These are phyloP conservation scores for Xylota sylvarum DNA, from an alignment of 2,888 invertebrate species.

Conservation along the genomic window DNA sequence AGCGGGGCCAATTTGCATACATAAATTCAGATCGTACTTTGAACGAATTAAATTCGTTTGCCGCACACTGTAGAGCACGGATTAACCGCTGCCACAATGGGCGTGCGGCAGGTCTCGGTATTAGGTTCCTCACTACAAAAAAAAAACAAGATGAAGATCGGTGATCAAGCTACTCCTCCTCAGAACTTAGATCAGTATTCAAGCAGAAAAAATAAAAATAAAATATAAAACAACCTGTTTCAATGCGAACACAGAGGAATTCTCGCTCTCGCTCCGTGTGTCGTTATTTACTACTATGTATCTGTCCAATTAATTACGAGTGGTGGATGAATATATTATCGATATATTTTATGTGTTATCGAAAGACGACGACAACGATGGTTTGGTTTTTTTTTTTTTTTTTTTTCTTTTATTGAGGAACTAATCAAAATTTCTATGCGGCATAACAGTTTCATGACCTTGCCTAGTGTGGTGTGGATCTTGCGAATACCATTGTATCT, in stretches of 20 bases:
- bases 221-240: slow-evolving; percentile 65
- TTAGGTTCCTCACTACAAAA: neutral
- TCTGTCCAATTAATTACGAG: slow-evolving; percentile 73
- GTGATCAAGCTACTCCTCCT: slow-evolving; percentile 15
- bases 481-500: slow-evolving; percentile 36
- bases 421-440: slow-evolving; percentile 66
- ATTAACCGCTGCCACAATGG: slow-evolving; percentile 44
- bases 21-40: slow-evolving; percentile 48
- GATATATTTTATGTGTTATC: slow-evolving; percentile 49
- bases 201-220: neutral
- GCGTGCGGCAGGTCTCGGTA: slow-evolving; percentile 20
- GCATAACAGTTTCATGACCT: slow-evolving; percentile 70
- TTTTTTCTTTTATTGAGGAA: slow-evolving; percentile 63
- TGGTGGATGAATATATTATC: slow-evolving; percentile 72
- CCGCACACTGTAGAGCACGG: slow-evolving; percentile 39
- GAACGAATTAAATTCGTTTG: slow-evolving; percentile 46
- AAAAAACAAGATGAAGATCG: slow-evolving; percentile 49
- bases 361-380: slow-evolving; percentile 15
- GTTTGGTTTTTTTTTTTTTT: neutral
- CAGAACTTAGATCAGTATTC: neutral
- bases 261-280: slow-evolving; percentile 35
- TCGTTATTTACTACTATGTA: slow-evolving; percentile 65
- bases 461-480: slow-evolving; percentile 52
- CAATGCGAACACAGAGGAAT: slow-evolving; percentile 29
- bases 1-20: slow-evolving; percentile 59